Evolutionary conservation across 2,797 vertebrate genomes (phyloP).

Genomic region (Pitangus sulphuratus): DNA sequence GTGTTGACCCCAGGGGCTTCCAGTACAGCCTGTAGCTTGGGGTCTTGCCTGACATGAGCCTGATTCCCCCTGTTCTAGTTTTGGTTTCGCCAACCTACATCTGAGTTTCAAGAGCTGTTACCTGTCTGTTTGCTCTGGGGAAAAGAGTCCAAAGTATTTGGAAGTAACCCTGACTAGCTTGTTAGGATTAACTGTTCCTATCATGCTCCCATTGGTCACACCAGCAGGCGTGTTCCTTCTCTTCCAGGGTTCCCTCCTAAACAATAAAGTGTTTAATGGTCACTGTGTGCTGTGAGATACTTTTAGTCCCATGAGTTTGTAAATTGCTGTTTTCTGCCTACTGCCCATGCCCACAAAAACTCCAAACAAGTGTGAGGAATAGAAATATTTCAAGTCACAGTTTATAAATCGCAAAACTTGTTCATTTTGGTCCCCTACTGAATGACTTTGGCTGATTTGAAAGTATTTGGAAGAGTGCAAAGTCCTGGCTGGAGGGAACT

Average conservation of each 20-base stretch:
- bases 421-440: not conserved
- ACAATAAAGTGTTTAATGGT: slow-evolving; percentile 67
- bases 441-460: not conserved
- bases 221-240: not conserved
- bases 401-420: slow-evolving; percentile 38
- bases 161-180: not conserved
- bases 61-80: not conserved
- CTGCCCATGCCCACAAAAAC: not conserved
- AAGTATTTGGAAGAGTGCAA: not conserved
- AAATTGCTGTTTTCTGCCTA: not conserved
- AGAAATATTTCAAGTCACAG: slow-evolving; percentile 8
- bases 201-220: not conserved
- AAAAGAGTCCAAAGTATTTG: not conserved
- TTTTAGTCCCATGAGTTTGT: slow-evolving; percentile 13
- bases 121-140: not conserved
- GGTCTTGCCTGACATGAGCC: not conserved
- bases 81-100: not conserved
- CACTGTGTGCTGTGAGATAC: slow-evolving; percentile 42
- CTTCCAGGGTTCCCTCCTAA: slow-evolving; percentile 25
- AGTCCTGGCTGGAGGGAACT: not conserved
- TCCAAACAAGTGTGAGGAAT: not conserved
- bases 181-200: slow-evolving; percentile 45
- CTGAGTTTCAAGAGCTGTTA: slow-evolving; percentile 3
- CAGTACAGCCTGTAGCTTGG: not conserved
- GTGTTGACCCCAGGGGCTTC: not conserved